phyloP scores from a whole-genome alignment of 2,888 invertebrate genomes.

The Yponomeuta cagnagella region DNA sequence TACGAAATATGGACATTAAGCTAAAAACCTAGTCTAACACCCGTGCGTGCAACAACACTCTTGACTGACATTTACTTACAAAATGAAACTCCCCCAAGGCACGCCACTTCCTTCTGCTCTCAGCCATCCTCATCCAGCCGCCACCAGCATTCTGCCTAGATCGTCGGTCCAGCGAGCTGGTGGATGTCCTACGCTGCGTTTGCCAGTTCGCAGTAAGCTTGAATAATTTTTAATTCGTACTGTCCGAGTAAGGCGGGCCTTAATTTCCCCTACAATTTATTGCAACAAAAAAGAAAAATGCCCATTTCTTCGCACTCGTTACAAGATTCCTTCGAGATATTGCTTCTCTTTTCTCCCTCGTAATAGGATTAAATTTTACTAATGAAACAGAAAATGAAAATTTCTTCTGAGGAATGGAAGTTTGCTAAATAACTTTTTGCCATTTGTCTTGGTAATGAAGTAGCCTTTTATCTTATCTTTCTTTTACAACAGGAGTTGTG shows the following conservation, averaged over 20 bases:
- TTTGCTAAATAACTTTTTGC: conserved; percentile 55
- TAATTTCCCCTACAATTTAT: conserved; percentile 37
- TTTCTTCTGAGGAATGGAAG: conserved; percentile 49
- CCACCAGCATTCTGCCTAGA: too few species aligned
- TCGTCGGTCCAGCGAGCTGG: too few species aligned
- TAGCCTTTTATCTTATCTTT: conserved; percentile 27
- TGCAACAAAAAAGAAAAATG: conserved; percentile 38
- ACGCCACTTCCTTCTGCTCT: too few species aligned
- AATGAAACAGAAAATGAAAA: conserved; percentile 69
- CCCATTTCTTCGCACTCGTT: conserved; percentile 37
- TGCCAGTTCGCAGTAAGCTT: not conserved
- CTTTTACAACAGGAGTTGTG: conserved; percentile 1
- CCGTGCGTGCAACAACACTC: too few species aligned
- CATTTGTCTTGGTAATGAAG: conserved; percentile 55
- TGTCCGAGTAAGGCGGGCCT: conserved; percentile 24
- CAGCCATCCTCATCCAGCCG: too few species aligned
- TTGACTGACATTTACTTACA: too few species aligned
- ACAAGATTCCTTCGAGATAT: conserved; percentile 51
- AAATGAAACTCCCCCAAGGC: too few species aligned
- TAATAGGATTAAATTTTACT: conserved; percentile 68
- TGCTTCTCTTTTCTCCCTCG: conserved; percentile 43
- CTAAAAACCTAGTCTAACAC: too few species aligned
- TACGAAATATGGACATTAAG: too few species aligned
- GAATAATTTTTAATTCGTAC: not conserved
- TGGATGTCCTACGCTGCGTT: too few species aligned